phyloP scores from a whole-genome alignment of 2,797 vertebrate species.

The Huso huso region DNA sequence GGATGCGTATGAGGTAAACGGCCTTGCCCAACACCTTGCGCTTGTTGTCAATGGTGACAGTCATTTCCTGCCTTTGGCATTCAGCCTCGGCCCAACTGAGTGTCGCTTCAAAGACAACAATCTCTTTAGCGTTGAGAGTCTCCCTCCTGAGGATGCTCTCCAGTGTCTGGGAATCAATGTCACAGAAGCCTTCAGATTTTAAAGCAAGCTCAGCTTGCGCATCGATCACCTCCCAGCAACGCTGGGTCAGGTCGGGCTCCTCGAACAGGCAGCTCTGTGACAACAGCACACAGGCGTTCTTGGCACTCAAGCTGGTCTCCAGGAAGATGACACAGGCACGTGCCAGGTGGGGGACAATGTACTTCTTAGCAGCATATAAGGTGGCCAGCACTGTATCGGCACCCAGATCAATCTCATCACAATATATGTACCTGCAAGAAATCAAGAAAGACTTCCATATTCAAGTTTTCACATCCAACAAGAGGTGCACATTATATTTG shows the following conservation, averaged over 20 bases:
- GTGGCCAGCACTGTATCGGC: conserved; percentile 93
- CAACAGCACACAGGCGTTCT: conserved; percentile 91
- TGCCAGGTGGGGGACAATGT: conserved; percentile 94
- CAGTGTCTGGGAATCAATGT: conserved; percentile 91
- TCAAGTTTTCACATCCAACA: background rate
- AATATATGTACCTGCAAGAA: conserved; percentile 91
- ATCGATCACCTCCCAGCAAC: conserved; percentile 98
- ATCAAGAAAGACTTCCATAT: background rate
- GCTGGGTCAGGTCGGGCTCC: conserved; percentile 94
- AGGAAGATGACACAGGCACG: conserved; percentile 94
- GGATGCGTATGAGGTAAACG: conserved; percentile 87
- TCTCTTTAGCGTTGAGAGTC: conserved; percentile 96
- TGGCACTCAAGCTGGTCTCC: conserved; percentile 92
- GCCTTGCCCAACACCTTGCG: conserved; percentile 89
- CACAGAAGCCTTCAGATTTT: conserved; percentile 92
- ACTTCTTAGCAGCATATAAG: conserved; percentile 95
- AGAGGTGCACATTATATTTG: no score
- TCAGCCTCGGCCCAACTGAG: conserved; percentile 95
- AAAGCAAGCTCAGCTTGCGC: conserved; percentile 91
- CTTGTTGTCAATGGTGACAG: conserved; percentile 82
- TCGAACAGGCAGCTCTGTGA: conserved; percentile 97
- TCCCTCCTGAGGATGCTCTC: conserved; percentile 93
- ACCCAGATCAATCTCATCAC: conserved; percentile 92
- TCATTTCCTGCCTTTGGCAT: conserved; percentile 84
- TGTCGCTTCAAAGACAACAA: conserved; percentile 90